Evolutionary conservation across 2,888 invertebrate genomes (phyloP).

Genomic region (Entomobrya proxima): DNA sequence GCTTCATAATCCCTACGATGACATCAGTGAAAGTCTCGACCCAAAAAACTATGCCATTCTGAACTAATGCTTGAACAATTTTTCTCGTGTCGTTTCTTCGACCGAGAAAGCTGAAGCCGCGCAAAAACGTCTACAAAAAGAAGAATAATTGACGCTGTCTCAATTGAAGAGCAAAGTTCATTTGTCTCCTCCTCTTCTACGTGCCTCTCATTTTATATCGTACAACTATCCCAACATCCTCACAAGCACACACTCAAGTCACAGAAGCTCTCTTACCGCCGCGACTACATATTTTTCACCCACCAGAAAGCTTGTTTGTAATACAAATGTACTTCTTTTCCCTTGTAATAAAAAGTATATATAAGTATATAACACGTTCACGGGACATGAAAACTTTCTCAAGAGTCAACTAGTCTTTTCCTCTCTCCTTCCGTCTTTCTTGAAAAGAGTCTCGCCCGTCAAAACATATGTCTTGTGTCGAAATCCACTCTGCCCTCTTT

Average conservation of each 20-base stretch:
- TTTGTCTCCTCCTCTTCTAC: conserved; percentile 54
- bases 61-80: neutral
- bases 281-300: conserved; percentile 37
- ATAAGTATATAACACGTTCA: neutral
- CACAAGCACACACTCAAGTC: neutral
- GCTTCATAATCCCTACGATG: conserved; percentile 16
- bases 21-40: conserved; percentile 29
- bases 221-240: neutral
- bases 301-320: conserved; percentile 44
- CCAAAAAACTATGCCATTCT: neutral
- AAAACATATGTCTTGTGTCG: conserved; percentile 67
- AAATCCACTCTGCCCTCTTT: conserved; percentile 65
- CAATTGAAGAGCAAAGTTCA: conserved; percentile 59
- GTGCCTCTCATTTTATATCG: neutral
- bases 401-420: conserved; percentile 63
- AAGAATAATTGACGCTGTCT: conserved; percentile 60
- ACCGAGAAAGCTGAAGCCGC: conserved; percentile 12
- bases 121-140: neutral
- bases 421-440: conserved; percentile 27
- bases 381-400: conserved; percentile 27
- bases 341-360: neutral
- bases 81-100: neutral
- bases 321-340: conserved; percentile 37
- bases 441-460: conserved; percentile 52
- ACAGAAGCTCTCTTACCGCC: neutral